Conservation (phyloP, 2,113 vertebrate species). For the Indicator maculatus region DNA sequence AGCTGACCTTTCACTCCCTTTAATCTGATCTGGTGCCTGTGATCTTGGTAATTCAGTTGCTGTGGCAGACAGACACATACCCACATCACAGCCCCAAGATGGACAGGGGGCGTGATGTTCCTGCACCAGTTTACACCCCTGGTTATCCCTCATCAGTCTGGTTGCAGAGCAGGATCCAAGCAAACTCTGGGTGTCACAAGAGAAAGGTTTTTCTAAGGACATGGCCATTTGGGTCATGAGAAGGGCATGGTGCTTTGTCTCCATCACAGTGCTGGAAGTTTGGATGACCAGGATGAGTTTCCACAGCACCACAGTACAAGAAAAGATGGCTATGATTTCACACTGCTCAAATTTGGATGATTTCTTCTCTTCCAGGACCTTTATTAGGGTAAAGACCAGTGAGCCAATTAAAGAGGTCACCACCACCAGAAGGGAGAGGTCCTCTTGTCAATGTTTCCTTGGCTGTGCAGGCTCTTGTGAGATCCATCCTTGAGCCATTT, state of each 20-base stretch:
- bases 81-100: not conserved
- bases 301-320: not conserved
- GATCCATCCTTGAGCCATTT: not conserved
- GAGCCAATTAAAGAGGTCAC: not conserved
- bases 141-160: not conserved
- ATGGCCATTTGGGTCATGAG: not conserved
- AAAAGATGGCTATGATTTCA: not conserved
- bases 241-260: not conserved
- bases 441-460: not conserved
- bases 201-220: not conserved
- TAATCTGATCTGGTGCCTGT: not conserved
- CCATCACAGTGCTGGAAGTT: not conserved
- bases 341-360: not conserved
- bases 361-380: not conserved
- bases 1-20: not conserved
- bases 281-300: not conserved
- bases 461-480: not conserved
- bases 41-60: not conserved
- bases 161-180: not conserved
- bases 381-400: not conserved
- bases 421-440: not conserved
- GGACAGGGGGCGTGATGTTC: not conserved
- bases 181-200: not conserved
- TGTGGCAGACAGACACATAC: not conserved
- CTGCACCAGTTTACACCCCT: not conserved